Evolutionary conservation across 2,797 vertebrate genomes (phyloP).

Genomic region (Myiothlypis chrysogaster): DNA sequence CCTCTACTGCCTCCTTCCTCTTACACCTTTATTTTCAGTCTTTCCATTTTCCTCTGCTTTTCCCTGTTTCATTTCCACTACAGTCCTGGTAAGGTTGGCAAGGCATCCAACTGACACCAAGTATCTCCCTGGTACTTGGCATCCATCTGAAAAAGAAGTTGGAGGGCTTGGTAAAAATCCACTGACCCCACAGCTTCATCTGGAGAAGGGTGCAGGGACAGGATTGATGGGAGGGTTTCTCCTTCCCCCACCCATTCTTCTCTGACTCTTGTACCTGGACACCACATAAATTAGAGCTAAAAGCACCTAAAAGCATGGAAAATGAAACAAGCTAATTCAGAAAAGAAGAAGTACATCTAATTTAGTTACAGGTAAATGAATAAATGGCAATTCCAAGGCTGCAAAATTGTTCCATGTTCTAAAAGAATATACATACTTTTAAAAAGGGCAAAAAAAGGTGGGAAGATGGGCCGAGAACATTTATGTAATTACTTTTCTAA

Average conservation of each 20-base stretch:
- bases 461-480: not conserved
- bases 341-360: not conserved
- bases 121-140: not conserved
- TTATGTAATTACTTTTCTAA: not conserved
- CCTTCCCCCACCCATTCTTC: not conserved
- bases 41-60: not conserved
- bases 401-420: not conserved
- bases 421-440: not conserved
- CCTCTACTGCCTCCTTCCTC: not conserved
- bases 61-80: not conserved
- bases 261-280: not conserved
- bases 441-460: not conserved
- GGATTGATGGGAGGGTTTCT: not conserved
- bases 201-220: accelerated
- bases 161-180: not conserved
- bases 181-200: accelerated
- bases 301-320: not conserved
- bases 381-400: not conserved
- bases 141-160: not conserved
- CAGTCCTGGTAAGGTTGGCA: not conserved
- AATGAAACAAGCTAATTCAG: not conserved
- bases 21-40: not conserved
- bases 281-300: not conserved
- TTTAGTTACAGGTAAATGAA: not conserved
- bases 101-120: accelerated